Base-by-base conservation (phyloP, 2,797 vertebrate species). In the Phyllotis vaccarum region DNA sequence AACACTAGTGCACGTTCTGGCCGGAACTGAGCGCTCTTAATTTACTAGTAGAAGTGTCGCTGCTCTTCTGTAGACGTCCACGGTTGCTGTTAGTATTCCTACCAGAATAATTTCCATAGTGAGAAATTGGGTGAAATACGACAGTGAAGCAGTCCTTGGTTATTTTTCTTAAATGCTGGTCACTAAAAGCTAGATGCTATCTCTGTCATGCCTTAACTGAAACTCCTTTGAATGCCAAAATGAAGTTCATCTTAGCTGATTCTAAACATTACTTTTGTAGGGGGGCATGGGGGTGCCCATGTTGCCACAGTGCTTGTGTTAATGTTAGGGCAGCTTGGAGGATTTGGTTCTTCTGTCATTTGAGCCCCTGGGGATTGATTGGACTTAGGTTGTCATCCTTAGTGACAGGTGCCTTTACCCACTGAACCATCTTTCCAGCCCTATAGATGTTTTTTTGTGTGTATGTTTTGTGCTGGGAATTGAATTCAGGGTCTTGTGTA, bases 121-220 rank as follows among this genome's bases (percentile, higher is more conserved):
- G 40, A 94, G 68, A 86, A 86, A 8, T 85, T 9, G 88, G 52
- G n/a, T 95, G 54, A 93, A 93, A 43, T 70, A 78, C 76, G 60
- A 12, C 62, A 80, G 6, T 70, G 80, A 92, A 83, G 81, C 17
- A 89, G 6, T 92, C 37, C 19, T 74, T 72, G 54, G 82, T 60
- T 62, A 80, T 40, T 58, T 37, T 40, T 93, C n/a, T 80, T 81
- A 17, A 17, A 43, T 72, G 74, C n/a, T 76, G 4, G 22, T 66
- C 64, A 40, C 72, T 70, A 40, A 68, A 21, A 74, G 34, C 85
- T 87, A 43, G 68, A 14, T n/a, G 64, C 13, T 89, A 37, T 89
- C 68, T 87, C 52, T 66, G 19, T 88, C 56, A 17, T 62, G 46
- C 89, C 95, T 95, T 31, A 91, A 79, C 24, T 95, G 81, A 88